Evolutionary conservation across 2,888 invertebrate genomes (phyloP), one percentile per base, ranked within the genome.

Genomic region (Troides aeacus): DNA sequence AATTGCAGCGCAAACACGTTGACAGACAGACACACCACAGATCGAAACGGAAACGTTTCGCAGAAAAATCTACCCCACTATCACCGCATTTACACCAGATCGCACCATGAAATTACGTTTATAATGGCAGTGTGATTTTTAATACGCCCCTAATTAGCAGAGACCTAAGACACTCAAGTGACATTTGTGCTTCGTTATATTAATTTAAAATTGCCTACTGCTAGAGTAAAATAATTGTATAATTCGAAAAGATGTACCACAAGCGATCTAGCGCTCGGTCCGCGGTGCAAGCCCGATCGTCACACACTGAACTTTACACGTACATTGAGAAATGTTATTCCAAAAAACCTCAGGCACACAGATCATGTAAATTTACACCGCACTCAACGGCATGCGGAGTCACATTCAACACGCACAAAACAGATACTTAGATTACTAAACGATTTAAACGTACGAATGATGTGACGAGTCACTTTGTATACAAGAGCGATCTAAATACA

Each of bases 251-350:
- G 74, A 82, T 84, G 78, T 76, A 76, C 77, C 72, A 61, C 74
- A 83, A 81, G 88, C 86, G 81, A 80, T 81, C 89, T 88, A 89
- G 87, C 89, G 84, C 76, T 76, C 85, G 87, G 84, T 81, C 90
- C 90, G 88, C 87, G 91, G 92, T 90, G 90, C 90, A 83, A 86
- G 88, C 88, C 76, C 81, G 82, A 86, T 88, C 87, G 87, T 84
- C 77, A 81, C 83, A 79, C 85, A 79, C 81, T 80, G 80, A 79
- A 82, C 77, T 77, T 83, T 80, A 84, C 86, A 89, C 85, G 85
- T 90, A 89, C 87, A 86, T 86, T 88, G 89, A 90, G 88, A 92
- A 91, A 90, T 90, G 88, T 88, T 86, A 85, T 87, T 85, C 84
- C 85, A 85, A 89, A 88, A 87, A 87, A 87, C 81, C 82, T 78